Base-by-base conservation (phyloP, 2,797 vertebrate species). In the Chanos chanos region DNA sequence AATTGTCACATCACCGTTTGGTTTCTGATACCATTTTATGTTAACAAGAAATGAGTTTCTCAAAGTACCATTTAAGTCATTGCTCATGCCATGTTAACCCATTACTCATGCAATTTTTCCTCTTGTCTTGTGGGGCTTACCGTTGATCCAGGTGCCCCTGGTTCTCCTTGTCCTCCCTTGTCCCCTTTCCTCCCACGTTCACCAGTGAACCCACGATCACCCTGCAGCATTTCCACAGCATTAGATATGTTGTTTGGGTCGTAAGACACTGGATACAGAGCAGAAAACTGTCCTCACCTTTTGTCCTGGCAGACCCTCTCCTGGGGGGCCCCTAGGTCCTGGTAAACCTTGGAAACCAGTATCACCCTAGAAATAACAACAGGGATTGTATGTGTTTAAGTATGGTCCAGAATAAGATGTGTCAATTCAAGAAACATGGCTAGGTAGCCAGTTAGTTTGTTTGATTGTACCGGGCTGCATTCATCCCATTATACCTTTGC, bases 401-500 rank as follows among this genome's bases (percentile, higher is more conserved):
- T 44, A n/a, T 16, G 47, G n/a, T 1, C 27, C 30, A 27, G 16
- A 39, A 3, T 7, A 19, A 16, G 16, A 7, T 21, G 39, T 41
- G 16, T 9, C 39, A 9, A 19, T 9, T 7, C 37, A 16, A 40
- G 7, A 18, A 7, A 13, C 15, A n/a, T n/a, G n/a, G n/a, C n/a
- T n/a, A n/a, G n/a, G n/a, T n/a, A n/a, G n/a, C n/a, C n/a, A n/a
- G n/a, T n/a, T n/a, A n/a, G n/a, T n/a, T n/a, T n/a, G n/a, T n/a
- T n/a, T n/a, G n/a, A n/a, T n/a, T n/a, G n/a, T n/a, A n/a, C n/a
- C n/a, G n/a, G n/a, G n/a, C n/a, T n/a, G n/a, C n/a, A n/a, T n/a
- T n/a, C n/a, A n/a, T n/a, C n/a, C 0, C 0, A 25, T 36, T 36
- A 81, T 86, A 94, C 94, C 90, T 95, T 97, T 66, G 77, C 83